Conservation (phyloP, 2,797 vertebrate genomes). For the Enteromius anoplus region DNA sequence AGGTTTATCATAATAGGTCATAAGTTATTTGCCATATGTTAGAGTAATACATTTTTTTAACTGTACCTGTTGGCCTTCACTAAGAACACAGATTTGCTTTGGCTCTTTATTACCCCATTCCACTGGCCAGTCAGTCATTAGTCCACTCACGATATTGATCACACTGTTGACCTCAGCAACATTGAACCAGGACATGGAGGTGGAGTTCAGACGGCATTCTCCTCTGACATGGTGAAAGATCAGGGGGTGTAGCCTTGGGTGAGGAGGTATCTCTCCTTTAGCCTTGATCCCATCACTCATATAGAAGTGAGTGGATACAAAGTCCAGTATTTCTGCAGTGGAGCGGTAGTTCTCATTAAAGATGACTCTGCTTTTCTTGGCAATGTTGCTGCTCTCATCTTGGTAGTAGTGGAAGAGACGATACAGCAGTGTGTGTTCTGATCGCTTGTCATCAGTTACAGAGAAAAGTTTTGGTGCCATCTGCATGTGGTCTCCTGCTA, state of each 20-base stretch:
- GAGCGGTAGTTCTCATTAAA: conserved; percentile 93
- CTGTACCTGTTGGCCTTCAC: conserved; percentile 84
- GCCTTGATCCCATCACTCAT: conserved; percentile 80
- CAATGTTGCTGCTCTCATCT: conserved; percentile 72
- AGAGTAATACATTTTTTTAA: neutral
- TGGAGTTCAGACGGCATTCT: conserved; percentile 71
- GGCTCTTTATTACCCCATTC: conserved; percentile 77
- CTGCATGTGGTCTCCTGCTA: conserved; percentile 95
- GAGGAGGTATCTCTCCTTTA: conserved; percentile 75
- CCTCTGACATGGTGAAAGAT: conserved; percentile 85
- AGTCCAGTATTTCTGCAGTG: conserved; percentile 83
- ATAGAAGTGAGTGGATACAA: conserved; percentile 88
- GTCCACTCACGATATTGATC: conserved; percentile 75
- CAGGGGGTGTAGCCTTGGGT: conserved; percentile 76
- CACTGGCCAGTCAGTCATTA: conserved; percentile 78
- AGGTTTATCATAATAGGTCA: neutral
- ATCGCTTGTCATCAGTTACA: conserved; percentile 71
- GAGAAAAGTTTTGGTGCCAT: conserved; percentile 87
- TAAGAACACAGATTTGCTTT: conserved; percentile 83
- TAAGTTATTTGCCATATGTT: neutral
- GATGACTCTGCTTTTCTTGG: conserved; percentile 80
- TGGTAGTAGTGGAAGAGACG: conserved; percentile 89
- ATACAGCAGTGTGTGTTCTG: conserved; percentile 83
- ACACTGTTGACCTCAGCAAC: conserved; percentile 76
- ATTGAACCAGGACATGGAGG: conserved; percentile 83